Conservation (phyloP, 2,797 vertebrate genomes). For the Hypotaenidia okinawae region DNA sequence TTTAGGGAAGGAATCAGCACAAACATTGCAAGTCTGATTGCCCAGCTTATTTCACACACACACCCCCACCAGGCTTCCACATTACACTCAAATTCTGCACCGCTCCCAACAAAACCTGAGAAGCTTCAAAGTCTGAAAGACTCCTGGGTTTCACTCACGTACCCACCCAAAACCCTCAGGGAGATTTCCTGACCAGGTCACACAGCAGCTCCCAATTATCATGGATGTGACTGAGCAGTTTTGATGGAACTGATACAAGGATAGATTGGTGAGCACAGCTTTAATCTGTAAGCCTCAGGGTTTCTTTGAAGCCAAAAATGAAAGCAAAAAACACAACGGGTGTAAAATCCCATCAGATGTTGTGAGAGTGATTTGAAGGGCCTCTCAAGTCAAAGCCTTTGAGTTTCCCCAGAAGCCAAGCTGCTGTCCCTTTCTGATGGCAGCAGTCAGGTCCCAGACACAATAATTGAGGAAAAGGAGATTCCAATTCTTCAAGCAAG, state of each 20-base stretch:
- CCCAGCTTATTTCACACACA: neutral
- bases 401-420: neutral
- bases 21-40: neutral
- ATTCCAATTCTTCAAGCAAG: neutral
- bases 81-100: neutral
- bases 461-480: neutral
- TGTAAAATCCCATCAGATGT: neutral
- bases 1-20: neutral
- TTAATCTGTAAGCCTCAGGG: neutral
- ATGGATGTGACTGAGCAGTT: neutral
- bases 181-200: neutral
- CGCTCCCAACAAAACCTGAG: neutral
- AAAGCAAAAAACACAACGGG: neutral
- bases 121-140: neutral
- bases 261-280: neutral
- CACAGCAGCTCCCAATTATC: neutral
- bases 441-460: neutral
- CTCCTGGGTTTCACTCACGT: neutral
- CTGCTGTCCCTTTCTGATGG: neutral
- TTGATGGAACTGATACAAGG: neutral
- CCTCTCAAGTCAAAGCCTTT: neutral
- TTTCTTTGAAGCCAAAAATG: constrained; percentile 7
- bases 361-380: neutral
- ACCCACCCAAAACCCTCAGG: neutral
- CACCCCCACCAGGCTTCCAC: neutral